These are phyloP conservation scores for Ormyrus rosae DNA, from an alignment of 2,888 invertebrate genomes.

Conservation along the genomic window DNA sequence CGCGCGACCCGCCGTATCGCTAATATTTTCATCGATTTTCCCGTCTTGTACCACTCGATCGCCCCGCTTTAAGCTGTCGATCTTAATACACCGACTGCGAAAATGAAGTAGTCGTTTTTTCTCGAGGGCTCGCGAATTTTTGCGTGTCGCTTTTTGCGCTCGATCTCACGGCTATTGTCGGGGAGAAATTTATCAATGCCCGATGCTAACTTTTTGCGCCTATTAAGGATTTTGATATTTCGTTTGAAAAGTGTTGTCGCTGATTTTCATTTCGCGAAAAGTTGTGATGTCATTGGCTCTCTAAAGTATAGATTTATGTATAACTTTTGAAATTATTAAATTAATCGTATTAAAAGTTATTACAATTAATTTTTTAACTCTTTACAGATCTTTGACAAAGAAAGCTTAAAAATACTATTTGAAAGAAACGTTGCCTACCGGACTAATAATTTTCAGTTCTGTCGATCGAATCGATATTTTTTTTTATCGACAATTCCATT, in stretches of 20 bases:
- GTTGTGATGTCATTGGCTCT: neutral
- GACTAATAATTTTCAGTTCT: neutral
- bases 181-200: neutral
- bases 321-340: too few species aligned
- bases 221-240: too few species aligned
- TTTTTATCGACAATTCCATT: neutral
- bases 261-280: neutral
- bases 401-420: neutral
- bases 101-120: slow-evolving; percentile 4
- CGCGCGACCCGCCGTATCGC: slow-evolving; percentile 15
- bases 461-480: neutral
- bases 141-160: neutral
- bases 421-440: neutral
- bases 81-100: slow-evolving; percentile 25
- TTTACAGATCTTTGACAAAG: neutral
- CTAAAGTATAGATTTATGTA: too few species aligned
- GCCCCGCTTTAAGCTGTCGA: slow-evolving; percentile 33
- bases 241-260: neutral
- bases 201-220: neutral
- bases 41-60: slow-evolving; percentile 24
- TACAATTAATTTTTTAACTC: too few species aligned
- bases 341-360: too few species aligned
- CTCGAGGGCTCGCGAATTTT: slow-evolving; percentile 3
- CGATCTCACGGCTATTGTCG: neutral
- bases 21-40: slow-evolving; percentile 46